Evolutionary conservation across 2,797 vertebrate genomes (phyloP).

Genomic region (Menidia menidia): DNA sequence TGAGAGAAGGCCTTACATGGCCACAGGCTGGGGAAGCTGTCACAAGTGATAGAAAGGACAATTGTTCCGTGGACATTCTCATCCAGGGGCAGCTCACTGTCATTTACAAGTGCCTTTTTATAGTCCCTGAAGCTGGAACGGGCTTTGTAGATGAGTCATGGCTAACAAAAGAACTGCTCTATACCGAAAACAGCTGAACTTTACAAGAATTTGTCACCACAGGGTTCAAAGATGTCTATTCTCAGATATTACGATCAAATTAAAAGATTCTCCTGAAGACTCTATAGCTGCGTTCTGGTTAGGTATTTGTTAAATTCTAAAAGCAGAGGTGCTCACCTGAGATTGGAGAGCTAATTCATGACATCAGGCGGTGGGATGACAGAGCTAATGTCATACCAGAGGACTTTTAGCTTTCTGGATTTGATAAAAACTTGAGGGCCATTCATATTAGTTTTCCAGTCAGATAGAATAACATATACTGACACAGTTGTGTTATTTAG

Average conservation of each 20-base stretch:
- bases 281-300: too few relatives aligned
- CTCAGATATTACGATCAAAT: too few relatives aligned
- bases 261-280: too few relatives aligned
- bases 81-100: conserved; percentile 48
- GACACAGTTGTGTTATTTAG: not conserved
- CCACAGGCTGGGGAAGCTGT: conserved; percentile 32
- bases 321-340: too few relatives aligned
- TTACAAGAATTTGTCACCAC: not conserved
- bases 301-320: too few relatives aligned
- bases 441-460: too few relatives aligned
- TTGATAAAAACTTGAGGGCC: too few relatives aligned
- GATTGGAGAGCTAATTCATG: too few relatives aligned
- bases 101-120: conserved; percentile 66
- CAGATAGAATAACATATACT: too few relatives aligned
- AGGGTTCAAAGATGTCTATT: not conserved
- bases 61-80: conserved; percentile 65
- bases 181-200: not conserved
- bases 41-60: conserved; percentile 62
- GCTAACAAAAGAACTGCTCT: conserved; percentile 8
- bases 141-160: conserved; percentile 33
- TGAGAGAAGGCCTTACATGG: conserved; percentile 71
- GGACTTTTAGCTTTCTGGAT: too few relatives aligned
- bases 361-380: too few relatives aligned
- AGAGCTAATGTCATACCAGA: too few relatives aligned
- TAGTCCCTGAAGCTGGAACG: conserved; percentile 49